Conservation (phyloP, 2,113 vertebrate genomes). For the Gnathonemus longibarbis region DNA sequence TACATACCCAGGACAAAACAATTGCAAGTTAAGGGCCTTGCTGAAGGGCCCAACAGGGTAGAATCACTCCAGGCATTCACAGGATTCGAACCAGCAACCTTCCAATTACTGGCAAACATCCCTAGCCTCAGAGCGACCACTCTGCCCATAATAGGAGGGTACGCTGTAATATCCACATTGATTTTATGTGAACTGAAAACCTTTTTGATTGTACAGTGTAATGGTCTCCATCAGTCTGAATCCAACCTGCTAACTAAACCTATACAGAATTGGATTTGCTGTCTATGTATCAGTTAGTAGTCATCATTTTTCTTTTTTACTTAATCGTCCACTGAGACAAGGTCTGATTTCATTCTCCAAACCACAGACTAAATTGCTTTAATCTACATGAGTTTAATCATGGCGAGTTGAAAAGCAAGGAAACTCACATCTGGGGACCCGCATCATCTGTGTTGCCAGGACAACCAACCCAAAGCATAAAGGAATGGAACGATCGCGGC, state of each 20-base stretch:
- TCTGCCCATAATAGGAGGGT: neutral
- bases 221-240: neutral
- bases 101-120: too few relatives aligned
- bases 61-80: too few relatives aligned
- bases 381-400: neutral
- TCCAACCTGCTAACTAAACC: neutral
- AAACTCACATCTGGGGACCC: neutral
- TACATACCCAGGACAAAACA: too few relatives aligned
- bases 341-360: neutral
- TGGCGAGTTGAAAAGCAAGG: neutral
- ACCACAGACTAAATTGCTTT: neutral
- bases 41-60: too few relatives aligned
- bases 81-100: too few relatives aligned
- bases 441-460: neutral
- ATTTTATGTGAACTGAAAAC: neutral
- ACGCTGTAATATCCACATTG: neutral
- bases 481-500: neutral
- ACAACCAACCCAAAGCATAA: neutral
- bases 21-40: too few relatives aligned
- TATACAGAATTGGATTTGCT: neutral
- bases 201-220: neutral
- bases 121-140: too few relatives aligned
- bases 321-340: neutral
- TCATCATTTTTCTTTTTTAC: neutral
- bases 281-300: neutral